Evolutionary conservation across 2,113 vertebrate genomes (phyloP).

Genomic region (Carollia perspicillata): DNA sequence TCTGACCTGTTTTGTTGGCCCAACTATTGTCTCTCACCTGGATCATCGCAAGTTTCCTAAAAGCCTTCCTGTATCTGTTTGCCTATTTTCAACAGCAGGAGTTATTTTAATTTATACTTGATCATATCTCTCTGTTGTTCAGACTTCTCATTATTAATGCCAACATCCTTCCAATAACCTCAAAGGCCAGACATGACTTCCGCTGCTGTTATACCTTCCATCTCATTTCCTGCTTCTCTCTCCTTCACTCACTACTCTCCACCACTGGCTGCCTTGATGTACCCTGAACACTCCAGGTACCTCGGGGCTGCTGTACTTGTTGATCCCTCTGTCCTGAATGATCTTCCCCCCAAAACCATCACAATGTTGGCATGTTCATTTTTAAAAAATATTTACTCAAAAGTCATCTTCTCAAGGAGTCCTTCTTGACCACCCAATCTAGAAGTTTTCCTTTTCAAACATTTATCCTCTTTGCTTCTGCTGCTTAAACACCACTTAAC

Average conservation of each 20-base stretch:
- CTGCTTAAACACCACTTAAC: background rate
- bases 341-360: fast-evolving
- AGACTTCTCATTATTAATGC: background rate
- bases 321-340: background rate
- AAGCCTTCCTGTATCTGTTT: background rate
- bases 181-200: background rate
- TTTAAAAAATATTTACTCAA: background rate
- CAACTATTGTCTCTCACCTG: background rate
- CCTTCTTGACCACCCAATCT: background rate
- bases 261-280: background rate
- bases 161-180: background rate
- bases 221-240: background rate
- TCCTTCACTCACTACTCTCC: background rate
- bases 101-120: background rate
- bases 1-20: background rate
- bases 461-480: background rate
- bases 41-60: background rate
- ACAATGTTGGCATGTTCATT: background rate
- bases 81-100: background rate
- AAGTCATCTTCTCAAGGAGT: background rate
- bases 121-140: background rate
- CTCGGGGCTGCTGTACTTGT: background rate
- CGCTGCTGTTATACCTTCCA: background rate
- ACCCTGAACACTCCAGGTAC: background rate
- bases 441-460: background rate